A percentile compares a stretch with the other conserved stretches of the same genome.
Evolutionary conservation across 1,140 invertebrate species (phyloP).

Genomic region (Bursaphelenchus mucronatus): DNA sequence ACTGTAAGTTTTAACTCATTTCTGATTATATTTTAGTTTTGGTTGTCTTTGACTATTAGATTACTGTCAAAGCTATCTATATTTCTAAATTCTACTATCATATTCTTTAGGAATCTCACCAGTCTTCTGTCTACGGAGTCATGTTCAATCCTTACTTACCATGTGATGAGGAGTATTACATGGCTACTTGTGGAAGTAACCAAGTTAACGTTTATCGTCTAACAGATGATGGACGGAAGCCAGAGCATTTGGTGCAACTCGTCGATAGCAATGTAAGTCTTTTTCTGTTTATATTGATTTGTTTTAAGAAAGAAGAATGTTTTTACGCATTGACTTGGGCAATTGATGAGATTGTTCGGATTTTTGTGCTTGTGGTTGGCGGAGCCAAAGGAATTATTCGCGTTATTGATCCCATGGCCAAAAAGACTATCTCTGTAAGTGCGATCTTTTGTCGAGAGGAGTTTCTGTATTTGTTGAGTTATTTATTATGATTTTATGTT

Average conservation of each 20-base stretch:
- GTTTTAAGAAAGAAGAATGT: conserved; percentile 41
- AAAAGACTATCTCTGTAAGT: conserved; percentile 34
- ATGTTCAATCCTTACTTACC: conserved; percentile 39
- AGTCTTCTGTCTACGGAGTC: conserved; percentile 36
- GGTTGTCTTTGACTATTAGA: no score
- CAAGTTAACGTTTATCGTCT: conserved; percentile 34
- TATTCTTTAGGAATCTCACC: conserved; percentile 40
- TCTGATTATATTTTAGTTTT: not conserved
- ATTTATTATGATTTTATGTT: conserved; percentile 14
- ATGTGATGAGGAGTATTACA: conserved; percentile 26
- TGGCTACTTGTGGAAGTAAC: conserved; percentile 42
- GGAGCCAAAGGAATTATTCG: conserved; percentile 38
- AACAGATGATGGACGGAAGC: conserved; percentile 13
- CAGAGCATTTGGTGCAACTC: conserved; percentile 37
- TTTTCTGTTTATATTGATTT: conserved; percentile 20
- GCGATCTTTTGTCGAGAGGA: not conserved
- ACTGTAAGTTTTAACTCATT: not conserved
- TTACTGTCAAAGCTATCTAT: no score
- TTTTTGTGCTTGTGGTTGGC: conserved; percentile 37
- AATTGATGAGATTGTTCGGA: conserved; percentile 21
- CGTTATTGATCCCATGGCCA: conserved; percentile 35
- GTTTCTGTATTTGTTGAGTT: not conserved
- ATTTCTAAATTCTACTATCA: not conserved
- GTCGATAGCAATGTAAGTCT: conserved; percentile 29
- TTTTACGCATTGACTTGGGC: conserved; percentile 45